Conservation (phyloP, 2,113 vertebrate genomes). For the Plestiodon gilberti region DNA sequence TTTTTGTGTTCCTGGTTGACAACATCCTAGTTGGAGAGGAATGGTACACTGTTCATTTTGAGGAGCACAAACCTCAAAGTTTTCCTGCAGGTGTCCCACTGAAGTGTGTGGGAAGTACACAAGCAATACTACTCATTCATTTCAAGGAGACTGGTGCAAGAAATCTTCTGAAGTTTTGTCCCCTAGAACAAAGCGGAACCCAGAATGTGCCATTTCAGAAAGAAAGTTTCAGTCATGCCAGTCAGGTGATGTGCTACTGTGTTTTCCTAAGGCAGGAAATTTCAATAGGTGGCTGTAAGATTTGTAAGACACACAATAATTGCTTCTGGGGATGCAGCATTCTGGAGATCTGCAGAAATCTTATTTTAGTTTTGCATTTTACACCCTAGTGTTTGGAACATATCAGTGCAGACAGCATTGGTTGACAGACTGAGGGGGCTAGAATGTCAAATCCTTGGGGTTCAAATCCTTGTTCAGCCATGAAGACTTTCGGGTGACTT, state of each 20-base stretch:
- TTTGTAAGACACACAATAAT: background rate
- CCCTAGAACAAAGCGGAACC: background rate
- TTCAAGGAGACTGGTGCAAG: no score
- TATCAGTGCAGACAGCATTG: background rate
- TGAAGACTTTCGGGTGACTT: background rate
- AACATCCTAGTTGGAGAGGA: slow-evolving; percentile 77
- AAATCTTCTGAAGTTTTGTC: no score
- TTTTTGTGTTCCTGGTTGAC: slow-evolving; percentile 84
- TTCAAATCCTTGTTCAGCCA: background rate
- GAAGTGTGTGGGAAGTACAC: no score
- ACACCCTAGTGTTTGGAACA: background rate
- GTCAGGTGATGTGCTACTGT: no score
- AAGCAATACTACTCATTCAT: no score
- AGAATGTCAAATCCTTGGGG: background rate
- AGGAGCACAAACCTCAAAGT: slow-evolving; percentile 1
- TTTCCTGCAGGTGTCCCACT: background rate
- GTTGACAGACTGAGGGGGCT: background rate
- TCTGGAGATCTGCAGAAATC: background rate
- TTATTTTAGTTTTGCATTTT: background rate
- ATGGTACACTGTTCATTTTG: slow-evolving; percentile 15
- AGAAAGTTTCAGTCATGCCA: background rate
- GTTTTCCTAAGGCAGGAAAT: background rate
- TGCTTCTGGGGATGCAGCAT: background rate
- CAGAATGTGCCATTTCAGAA: background rate
- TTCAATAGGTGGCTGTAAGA: background rate